A percentile compares a stretch with the other conserved stretches of the same genome.
phyloP scores from a whole-genome alignment of 2,888 invertebrate genomes.

The Spialia ferax region DNA sequence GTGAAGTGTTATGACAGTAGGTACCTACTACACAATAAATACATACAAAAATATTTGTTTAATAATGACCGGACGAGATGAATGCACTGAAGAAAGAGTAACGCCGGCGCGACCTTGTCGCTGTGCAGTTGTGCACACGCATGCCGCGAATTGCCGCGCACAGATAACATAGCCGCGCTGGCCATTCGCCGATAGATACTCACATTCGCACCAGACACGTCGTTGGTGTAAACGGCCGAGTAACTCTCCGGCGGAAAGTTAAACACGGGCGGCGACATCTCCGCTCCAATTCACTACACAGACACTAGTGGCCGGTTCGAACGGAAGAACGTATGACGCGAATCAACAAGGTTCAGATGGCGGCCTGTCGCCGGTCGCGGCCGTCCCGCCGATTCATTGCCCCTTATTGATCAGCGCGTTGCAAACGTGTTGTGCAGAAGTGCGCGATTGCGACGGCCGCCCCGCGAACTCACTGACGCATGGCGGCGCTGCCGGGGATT shows the following conservation, averaged over 20 bases:
- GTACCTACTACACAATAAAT: neutral
- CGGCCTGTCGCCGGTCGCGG: slow-evolving; percentile 51
- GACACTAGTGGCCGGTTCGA: slow-evolving; percentile 44
- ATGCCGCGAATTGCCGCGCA: slow-evolving; percentile 56
- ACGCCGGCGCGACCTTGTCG: slow-evolving; percentile 67
- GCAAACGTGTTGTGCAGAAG: slow-evolving; percentile 53
- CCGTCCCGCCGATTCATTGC: slow-evolving; percentile 62
- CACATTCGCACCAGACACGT: slow-evolving; percentile 69
- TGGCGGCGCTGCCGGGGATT: slow-evolving; percentile 54
- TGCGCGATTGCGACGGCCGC: slow-evolving; percentile 52
- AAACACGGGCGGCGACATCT: slow-evolving; percentile 69
- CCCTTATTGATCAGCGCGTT: slow-evolving; percentile 63
- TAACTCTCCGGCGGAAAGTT: slow-evolving; percentile 79
- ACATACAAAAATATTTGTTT: slow-evolving; percentile 4
- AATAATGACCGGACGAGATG: slow-evolving; percentile 59
- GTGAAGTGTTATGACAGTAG: neutral
- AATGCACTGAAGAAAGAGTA: slow-evolving; percentile 66
- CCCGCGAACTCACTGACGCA: slow-evolving; percentile 57
- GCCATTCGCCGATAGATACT: slow-evolving; percentile 64
- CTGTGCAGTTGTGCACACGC: slow-evolving; percentile 64
- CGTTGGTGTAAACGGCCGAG: slow-evolving; percentile 73
- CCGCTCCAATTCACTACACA: slow-evolving; percentile 58
- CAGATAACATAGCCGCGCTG: slow-evolving; percentile 61
- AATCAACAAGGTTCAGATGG: slow-evolving; percentile 50
- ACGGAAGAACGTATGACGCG: slow-evolving; percentile 39